A percentile compares a stretch with the other conserved stretches of the same genome.
Conservation (phyloP, 2,888 invertebrate genomes). For the Thecophora atra region DNA sequence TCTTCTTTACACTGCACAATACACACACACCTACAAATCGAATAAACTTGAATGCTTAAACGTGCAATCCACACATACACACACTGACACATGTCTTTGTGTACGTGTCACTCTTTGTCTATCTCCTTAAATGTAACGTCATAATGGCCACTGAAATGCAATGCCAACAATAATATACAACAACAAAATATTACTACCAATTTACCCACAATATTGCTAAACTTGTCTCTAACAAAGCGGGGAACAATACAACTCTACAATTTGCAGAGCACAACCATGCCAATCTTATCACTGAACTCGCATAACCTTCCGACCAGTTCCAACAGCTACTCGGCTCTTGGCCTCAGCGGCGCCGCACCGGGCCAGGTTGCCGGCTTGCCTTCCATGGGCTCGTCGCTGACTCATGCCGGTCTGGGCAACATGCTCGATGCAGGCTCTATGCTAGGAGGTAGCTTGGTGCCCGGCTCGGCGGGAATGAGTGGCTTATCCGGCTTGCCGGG, state of each 20-base stretch:
- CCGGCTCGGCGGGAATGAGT: slow-evolving; percentile 46
- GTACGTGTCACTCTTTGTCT: slow-evolving; percentile 37
- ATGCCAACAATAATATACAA: slow-evolving; percentile 15
- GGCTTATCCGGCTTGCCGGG: slow-evolving; percentile 55
- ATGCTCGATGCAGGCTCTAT: slow-evolving; percentile 60
- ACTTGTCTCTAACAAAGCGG: slow-evolving; percentile 51
- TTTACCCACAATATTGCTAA: not conserved
- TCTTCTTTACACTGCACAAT: slow-evolving; percentile 31
- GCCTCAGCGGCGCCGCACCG: slow-evolving; percentile 58
- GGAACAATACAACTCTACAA: slow-evolving; percentile 66
- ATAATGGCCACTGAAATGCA: not conserved
- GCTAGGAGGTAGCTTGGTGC: slow-evolving; percentile 51
- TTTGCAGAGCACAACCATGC: slow-evolving; percentile 75
- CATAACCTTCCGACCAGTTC: slow-evolving; percentile 65
- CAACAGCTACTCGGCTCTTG: slow-evolving; percentile 64
- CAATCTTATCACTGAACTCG: slow-evolving; percentile 69
- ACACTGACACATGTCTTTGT: slow-evolving; percentile 38
- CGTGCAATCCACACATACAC: slow-evolving; percentile 2
- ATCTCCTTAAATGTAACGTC: slow-evolving; percentile 8
- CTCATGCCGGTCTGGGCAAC: slow-evolving; percentile 62
- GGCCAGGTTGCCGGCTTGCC: slow-evolving; percentile 42
- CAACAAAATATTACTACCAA: no score
- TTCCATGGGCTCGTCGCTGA: slow-evolving; percentile 59
- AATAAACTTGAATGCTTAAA: not conserved
- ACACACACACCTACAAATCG: slow-evolving; percentile 16